Conservation (phyloP, 2,113 vertebrate species). For the Brachyhypopomus occidentalis region DNA sequence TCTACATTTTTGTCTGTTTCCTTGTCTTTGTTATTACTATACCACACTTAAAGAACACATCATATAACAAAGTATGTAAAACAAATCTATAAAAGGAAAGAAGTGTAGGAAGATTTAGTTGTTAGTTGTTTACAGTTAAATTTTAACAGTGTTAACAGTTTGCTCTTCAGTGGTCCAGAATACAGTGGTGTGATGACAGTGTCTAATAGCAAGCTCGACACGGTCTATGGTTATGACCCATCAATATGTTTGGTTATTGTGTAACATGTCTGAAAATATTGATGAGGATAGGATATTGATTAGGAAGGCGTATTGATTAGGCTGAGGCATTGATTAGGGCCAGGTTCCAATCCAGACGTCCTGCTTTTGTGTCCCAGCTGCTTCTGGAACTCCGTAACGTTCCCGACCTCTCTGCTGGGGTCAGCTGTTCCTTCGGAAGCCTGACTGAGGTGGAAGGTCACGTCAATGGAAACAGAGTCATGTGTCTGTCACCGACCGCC, state of each 20-base stretch:
- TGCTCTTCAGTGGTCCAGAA: no score
- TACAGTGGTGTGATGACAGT: no score
- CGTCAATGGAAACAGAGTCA: slow-evolving; percentile 84
- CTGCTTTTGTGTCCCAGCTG: slow-evolving; percentile 71
- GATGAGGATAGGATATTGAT: not conserved
- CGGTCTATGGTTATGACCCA: no score
- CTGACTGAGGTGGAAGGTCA: slow-evolving; percentile 89
- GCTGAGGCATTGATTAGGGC: not conserved
- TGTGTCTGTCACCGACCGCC: slow-evolving; percentile 86
- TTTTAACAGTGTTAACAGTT: no score
- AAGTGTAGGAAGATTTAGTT: no score
- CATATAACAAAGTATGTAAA: no score
- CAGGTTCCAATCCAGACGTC: not conserved
- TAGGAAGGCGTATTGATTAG: not conserved
- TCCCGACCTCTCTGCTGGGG: slow-evolving; percentile 84
- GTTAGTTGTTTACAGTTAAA: no score
- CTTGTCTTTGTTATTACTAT: no score
- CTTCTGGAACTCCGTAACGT: slow-evolving; percentile 87
- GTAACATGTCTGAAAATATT: not conserved
- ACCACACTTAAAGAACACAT: no score
- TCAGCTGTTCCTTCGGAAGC: slow-evolving; percentile 91
- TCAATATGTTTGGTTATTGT: not conserved
- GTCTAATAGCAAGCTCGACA: no score
- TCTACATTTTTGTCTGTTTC: no score
- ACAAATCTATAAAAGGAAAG: no score